These are phyloP conservation scores for Drosophila setosimentum DNA, from an alignment of 2,888 invertebrate species.

Conservation along the genomic window DNA sequence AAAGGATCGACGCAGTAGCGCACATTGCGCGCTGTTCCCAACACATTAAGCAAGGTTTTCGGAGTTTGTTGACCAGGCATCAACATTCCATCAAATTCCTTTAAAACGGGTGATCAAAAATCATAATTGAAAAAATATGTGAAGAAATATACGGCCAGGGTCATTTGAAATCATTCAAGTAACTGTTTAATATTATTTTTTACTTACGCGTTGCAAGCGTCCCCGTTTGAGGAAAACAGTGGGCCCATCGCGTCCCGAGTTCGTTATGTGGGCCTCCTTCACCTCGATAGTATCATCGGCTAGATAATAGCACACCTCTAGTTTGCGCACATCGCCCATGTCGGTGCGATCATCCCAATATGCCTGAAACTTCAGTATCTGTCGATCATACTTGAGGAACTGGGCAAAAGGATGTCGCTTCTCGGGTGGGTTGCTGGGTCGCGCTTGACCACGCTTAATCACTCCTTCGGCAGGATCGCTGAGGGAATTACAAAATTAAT, in stretches of 20 bases:
- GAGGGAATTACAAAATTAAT: neutral
- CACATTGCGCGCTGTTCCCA: conserved; percentile 86
- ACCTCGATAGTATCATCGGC: conserved; percentile 96
- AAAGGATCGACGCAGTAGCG: conserved; percentile 87
- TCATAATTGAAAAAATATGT: neutral
- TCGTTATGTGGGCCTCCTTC: conserved; percentile 89
- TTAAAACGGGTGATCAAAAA: neutral
- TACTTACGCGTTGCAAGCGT: conserved; percentile 90
- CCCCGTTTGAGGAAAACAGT: conserved; percentile 91
- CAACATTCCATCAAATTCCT: conserved; percentile 81
- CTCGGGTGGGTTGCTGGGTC: conserved; percentile 72
- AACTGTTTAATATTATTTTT: neutral
- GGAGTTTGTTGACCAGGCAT: conserved; percentile 86
- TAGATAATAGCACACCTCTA: conserved; percentile 93
- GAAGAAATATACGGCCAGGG: neutral
- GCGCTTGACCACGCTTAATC: conserved; percentile 69
- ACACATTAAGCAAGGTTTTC: conserved; percentile 88
- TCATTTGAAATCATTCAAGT: neutral
- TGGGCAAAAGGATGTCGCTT: conserved; percentile 90
- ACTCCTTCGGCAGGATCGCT: conserved; percentile 85
- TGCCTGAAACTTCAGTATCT: conserved; percentile 91
- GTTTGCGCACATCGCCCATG: conserved; percentile 91
- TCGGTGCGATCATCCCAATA: conserved; percentile 95
- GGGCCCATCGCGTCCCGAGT: conserved; percentile 90
- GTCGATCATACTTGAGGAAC: conserved; percentile 93